These are phyloP conservation scores for Sinhomidia bicolor DNA, from an alignment of 2,888 invertebrate species.

Conservation along the genomic window DNA sequence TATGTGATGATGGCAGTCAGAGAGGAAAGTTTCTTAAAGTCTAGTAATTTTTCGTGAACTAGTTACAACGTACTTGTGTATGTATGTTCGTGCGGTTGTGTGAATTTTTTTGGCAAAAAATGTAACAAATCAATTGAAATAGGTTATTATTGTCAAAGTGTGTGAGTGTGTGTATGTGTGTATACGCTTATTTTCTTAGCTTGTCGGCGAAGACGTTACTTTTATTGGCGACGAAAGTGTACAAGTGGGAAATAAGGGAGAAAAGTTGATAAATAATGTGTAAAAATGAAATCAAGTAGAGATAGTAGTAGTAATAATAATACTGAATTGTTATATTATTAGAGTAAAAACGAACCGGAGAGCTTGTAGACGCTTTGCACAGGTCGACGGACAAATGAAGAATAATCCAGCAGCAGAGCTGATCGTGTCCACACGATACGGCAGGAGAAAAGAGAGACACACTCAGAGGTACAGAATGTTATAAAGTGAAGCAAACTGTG, in stretches of 20 bases:
- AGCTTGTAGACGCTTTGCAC: conserved; percentile 71
- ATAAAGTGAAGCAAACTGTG: not conserved
- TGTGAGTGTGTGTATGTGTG: too few relatives aligned
- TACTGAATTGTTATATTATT: conserved; percentile 5
- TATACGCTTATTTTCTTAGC: too few relatives aligned
- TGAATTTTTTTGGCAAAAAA: not conserved
- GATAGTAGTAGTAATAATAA: not conserved
- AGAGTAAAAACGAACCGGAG: conserved; percentile 64
- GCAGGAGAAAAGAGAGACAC: conserved; percentile 47
- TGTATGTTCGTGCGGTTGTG: not conserved
- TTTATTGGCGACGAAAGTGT: not conserved
- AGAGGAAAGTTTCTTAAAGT: not conserved
- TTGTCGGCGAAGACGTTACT: not conserved
- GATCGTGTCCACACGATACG: conserved; percentile 69
- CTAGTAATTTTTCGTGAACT: not conserved
- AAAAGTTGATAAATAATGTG: not conserved
- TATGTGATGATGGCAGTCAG: not conserved
- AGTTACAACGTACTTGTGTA: not conserved
- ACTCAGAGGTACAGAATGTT: not conserved
- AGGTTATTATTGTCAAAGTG: not conserved
- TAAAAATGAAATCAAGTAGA: not conserved
- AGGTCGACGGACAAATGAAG: conserved; percentile 75
- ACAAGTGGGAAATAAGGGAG: not conserved
- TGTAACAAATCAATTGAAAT: too few relatives aligned
- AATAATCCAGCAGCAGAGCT: conserved; percentile 74